Base-by-base conservation (phyloP, 2,797 vertebrate species). In the Monodelphis domestica region DNA sequence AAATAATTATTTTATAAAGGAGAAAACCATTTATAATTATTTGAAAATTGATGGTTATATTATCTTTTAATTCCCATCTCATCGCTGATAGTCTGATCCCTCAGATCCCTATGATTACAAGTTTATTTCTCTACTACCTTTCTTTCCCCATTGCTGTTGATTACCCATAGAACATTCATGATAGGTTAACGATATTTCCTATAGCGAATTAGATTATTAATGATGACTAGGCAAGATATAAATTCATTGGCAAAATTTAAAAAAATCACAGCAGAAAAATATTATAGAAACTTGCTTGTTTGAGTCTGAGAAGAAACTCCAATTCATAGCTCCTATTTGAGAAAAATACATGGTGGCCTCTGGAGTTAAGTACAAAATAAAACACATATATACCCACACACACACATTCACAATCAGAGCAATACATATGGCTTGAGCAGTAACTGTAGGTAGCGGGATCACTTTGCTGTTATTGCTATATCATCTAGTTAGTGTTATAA, bases 401-500 rank as follows among this genome's bases (percentile, higher is more conserved):
- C n/a, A n/a, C n/a, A n/a, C n/a, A n/a, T n/a, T n/a, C 57, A 93
- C 57, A 38, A 30, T 93, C 54, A 59, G 21, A 88, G 59, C 91
- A 87, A 57, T 59, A 90, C 94, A 92, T 57, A 63, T 53, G 30
- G 33, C 15, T 30, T 91, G 59, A 53, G 54, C 63, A 93, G 94
- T 87, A 89, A 10, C 17, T 54, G 2, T 53, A 33, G 29, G 56
- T 38, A 70, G 6, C 9, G 17, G 70, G 21, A 17, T n/a, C 33
- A 38, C 0, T 15, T n/a, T 70, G 70, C 33, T 38, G 59, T 15
- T 70, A n/a, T n/a, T 63, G n/a, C 30, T 15, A 38, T 78, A 21
- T 1, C 38, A 78, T 78, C 70, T 38, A 70, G 33, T 63, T 70
- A n/a, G n/a, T n/a, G n/a, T n/a, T n/a, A n/a, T n/a, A n/a, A n/a